A percentile compares a stretch with the other conserved stretches of the same genome.
Conservation (phyloP, 2,113 vertebrate genomes). For the Orycteropus afer region DNA sequence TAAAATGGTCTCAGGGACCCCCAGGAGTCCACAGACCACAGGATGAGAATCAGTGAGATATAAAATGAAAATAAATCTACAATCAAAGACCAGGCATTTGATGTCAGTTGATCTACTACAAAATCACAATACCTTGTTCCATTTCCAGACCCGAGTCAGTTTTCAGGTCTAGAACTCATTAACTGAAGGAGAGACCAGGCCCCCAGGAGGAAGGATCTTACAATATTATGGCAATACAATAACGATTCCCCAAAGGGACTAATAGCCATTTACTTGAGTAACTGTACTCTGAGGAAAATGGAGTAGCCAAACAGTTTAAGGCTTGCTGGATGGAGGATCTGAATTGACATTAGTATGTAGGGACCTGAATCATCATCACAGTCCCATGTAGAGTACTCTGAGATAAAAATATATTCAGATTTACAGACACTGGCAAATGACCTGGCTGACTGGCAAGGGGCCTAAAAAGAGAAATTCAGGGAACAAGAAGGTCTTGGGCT, state of each 20-base stretch:
- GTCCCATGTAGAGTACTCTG: background rate
- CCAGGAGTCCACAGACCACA: background rate
- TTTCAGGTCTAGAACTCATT: background rate
- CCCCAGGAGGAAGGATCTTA: too few relatives aligned
- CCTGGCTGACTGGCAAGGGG: background rate
- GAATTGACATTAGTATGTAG: background rate
- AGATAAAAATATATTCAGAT: background rate
- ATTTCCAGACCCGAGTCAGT: conserved; percentile 8
- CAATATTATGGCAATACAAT: background rate
- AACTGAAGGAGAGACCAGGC: background rate
- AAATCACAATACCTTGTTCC: background rate
- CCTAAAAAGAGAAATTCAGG: background rate
- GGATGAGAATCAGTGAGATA: background rate
- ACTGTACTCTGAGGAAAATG: background rate
- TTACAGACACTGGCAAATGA: background rate
- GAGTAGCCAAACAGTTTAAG: background rate
- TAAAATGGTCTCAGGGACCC: background rate
- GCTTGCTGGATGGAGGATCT: background rate
- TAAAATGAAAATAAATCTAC: conserved; percentile 16
- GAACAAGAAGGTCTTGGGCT: background rate
- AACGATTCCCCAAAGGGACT: background rate
- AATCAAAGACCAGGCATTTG: background rate
- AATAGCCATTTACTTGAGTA: background rate
- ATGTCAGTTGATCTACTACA: background rate
- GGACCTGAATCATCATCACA: background rate